phyloP scores from a whole-genome alignment of 1,140 invertebrate species.

The Euwallacea fornicatus region DNA sequence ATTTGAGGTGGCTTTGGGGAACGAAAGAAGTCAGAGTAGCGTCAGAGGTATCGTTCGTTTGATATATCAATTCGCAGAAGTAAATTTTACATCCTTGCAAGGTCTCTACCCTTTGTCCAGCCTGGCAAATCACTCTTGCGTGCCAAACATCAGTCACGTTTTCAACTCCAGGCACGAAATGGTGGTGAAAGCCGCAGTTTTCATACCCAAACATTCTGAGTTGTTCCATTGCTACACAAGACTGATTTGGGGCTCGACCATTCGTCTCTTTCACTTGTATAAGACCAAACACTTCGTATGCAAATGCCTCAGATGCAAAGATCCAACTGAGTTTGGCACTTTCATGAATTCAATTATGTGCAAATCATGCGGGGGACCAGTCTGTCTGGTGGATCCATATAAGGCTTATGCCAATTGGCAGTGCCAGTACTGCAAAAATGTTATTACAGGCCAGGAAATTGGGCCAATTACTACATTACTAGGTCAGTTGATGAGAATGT shows the following conservation, averaged over 20 bases:
- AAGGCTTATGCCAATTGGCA: slow-evolving; percentile 55
- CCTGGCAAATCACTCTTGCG: slow-evolving; percentile 75
- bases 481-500: slow-evolving; percentile 19
- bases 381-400: slow-evolving; percentile 55
- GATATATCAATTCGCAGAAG: neutral
- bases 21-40: slow-evolving; percentile 55
- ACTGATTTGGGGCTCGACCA: slow-evolving; percentile 70
- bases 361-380: slow-evolving; percentile 53
- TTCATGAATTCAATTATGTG: slow-evolving; percentile 57
- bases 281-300: slow-evolving; percentile 77
- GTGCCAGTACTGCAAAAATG: slow-evolving; percentile 56
- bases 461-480: slow-evolving; percentile 44
- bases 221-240: slow-evolving; percentile 74
- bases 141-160: slow-evolving; percentile 71
- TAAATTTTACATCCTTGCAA: slow-evolving; percentile 15
- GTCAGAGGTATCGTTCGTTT: slow-evolving; percentile 55
- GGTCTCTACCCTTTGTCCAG: slow-evolving; percentile 71
- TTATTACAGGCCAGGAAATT: slow-evolving; percentile 53
- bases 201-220: slow-evolving; percentile 66
- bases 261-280: slow-evolving; percentile 65
- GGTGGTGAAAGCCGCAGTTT: slow-evolving; percentile 62
- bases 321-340: slow-evolving; percentile 62
- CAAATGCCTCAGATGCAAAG: slow-evolving; percentile 62
- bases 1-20: slow-evolving; percentile 64
- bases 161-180: slow-evolving; percentile 64